Percentiles rank a stretch among this genome's conserved stretches.
phyloP scores from a whole-genome alignment of 2,113 vertebrate genomes.

The Melanocharis versteri region DNA sequence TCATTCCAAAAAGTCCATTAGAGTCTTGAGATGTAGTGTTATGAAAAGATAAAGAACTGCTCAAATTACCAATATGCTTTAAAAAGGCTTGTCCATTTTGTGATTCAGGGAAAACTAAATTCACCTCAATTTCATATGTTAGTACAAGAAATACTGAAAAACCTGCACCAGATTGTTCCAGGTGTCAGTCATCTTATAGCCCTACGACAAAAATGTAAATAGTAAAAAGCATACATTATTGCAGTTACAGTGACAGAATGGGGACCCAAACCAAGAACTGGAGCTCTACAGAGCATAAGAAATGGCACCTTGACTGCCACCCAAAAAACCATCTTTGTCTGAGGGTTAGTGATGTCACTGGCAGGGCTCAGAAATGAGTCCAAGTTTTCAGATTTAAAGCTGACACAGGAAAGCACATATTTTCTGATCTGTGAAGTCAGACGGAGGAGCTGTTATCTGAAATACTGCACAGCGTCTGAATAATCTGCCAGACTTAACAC shows the following conservation, averaged over 20 bases:
- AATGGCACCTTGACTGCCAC: neutral
- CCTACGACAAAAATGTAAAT: neutral
- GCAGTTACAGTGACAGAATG: neutral
- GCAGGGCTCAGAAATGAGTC: neutral
- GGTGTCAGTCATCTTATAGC: neutral
- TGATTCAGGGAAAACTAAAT: neutral
- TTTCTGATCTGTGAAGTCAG: constrained; percentile 35
- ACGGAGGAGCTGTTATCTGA: constrained; percentile 51
- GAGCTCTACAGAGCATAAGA: neutral
- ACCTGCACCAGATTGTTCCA: neutral
- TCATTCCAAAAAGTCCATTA: constrained; percentile 37
- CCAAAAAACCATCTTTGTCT: neutral
- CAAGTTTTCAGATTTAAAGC: neutral
- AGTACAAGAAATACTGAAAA: neutral
- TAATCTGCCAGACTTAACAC: constrained; percentile 55
- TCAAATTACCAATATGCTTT: neutral
- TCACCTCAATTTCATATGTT: neutral
- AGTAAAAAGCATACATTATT: neutral
- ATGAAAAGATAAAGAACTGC: neutral
- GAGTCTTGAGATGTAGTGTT: neutral
- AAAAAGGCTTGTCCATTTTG: neutral
- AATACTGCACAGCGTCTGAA: constrained; percentile 5
- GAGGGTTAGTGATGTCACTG: neutral
- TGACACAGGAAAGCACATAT: neutral
- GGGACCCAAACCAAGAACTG: neutral